These are phyloP conservation scores for Spheniscus mendiculus DNA, from an alignment of 2,113 vertebrate genomes.

Conservation along the genomic window DNA sequence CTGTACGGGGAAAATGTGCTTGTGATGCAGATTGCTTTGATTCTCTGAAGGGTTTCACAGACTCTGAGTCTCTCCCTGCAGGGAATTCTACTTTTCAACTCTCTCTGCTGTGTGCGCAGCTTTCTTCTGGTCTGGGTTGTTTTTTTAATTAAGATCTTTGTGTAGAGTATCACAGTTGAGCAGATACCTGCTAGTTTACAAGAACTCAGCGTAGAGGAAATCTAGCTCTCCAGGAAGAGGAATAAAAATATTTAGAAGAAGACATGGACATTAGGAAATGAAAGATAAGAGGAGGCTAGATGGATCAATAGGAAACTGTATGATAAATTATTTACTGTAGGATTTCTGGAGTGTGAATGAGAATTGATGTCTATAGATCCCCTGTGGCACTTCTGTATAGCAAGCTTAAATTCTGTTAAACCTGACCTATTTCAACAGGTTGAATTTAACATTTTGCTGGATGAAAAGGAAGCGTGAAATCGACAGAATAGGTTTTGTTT, in stretches of 20 bases:
- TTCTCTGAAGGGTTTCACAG: constrained; percentile 36
- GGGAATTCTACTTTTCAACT: constrained; percentile 14
- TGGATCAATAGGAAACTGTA: constrained; percentile 26
- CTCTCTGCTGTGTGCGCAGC: background rate
- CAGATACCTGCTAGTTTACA: background rate
- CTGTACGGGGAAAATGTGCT: background rate
- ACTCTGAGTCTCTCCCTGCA: background rate
- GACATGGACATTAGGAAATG: background rate
- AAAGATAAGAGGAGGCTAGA: background rate
- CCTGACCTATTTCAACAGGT: constrained; percentile 33
- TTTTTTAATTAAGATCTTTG: background rate
- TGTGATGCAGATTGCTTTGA: constrained; percentile 25
- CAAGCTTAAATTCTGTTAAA: constrained; percentile 42
- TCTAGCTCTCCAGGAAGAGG: background rate
- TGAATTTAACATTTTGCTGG: constrained; percentile 9
- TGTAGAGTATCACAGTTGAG: background rate
- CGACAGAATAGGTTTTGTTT: background rate
- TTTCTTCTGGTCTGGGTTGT: background rate
- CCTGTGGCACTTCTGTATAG: background rate
- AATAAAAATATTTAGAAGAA: constrained; percentile 1
- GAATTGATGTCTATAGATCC: background rate
- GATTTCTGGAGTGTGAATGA: constrained; percentile 33
- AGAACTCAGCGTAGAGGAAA: background rate
- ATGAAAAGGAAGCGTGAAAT: constrained; percentile 15
- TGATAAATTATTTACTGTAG: constrained; percentile 41